Evolutionary conservation across 2,797 vertebrate species (phyloP), one percentile per base, ranked within the genome.

Genomic region (Myotis myotis): DNA sequence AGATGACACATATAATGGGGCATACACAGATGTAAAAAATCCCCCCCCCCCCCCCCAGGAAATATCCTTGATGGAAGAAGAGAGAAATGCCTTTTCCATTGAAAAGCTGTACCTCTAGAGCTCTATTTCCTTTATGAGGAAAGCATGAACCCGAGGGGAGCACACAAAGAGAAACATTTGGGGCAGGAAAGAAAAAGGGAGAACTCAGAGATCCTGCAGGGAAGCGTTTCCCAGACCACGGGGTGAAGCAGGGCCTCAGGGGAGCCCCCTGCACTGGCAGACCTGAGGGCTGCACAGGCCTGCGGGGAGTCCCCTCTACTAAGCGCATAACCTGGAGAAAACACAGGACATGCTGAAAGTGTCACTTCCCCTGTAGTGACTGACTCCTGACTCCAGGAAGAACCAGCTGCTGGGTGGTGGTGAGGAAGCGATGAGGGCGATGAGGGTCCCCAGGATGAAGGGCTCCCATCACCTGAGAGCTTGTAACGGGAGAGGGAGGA

Each of bases 281-380:
- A 76, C 0, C 0, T 12, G 7, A 17, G 19, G 0, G 4, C 22
- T 7, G 41, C 2, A 19, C 19, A 17, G 0, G 23, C 66, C 57
- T 6, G 23, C 0, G 0, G 53, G 41, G 22, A 53, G 30, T 12
- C 38, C 28, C 0, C 36, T 28, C 70, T 49, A 30, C 33, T 51
- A 47, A 47, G 44, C 0, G 20, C 33, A 51, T 0, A 9, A 2
- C 6, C 5, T 0, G 5, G 36, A 55, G 41, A 44, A 33, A 90
- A 51, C 17, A 62, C 22, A 23, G 76, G 70, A 68, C 22, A 2
- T 0, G 3, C 74, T 57, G 25, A 60, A 47, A 55, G 36, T 22
- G 33, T 76, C 33, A 13, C 5, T 17, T 44, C 6, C 13, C 55
- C 30, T 8, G 28, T 12, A 64, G 41, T 17, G 80, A 49, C 68